Evolutionary conservation across 1,140 invertebrate species (phyloP).

Genomic region (Drosophila asahinai): DNA sequence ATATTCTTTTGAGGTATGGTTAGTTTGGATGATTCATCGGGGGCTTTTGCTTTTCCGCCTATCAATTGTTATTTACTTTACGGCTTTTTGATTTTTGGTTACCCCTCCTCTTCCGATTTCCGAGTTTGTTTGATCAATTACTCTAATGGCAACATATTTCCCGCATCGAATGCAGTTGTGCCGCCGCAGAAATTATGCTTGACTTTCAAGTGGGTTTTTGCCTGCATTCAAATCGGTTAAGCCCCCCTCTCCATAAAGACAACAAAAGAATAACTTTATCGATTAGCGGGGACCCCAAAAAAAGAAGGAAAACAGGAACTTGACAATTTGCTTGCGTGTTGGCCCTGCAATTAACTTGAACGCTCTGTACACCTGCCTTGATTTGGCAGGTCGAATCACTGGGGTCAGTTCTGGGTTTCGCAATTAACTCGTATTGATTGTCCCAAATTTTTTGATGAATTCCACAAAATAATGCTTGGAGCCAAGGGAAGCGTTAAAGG

Average conservation of each 20-base stretch:
- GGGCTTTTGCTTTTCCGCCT: background rate
- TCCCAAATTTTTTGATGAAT: conserved; percentile 63
- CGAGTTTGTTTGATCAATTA: conserved; percentile 79
- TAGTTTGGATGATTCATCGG: background rate
- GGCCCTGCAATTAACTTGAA: conserved; percentile 60
- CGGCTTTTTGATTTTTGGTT: conserved; percentile 53
- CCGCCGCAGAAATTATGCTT: conserved; percentile 56
- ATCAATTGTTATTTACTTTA: conserved; percentile 25
- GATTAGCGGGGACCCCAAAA: conserved; percentile 58
- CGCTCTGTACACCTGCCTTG: conserved; percentile 62
- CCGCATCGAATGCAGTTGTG: conserved; percentile 32
- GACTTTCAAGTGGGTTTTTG: background rate
- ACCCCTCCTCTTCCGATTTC: conserved; percentile 22
- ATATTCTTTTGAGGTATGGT: too few relatives aligned
- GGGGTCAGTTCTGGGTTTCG: conserved; percentile 42
- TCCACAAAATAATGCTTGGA: conserved; percentile 42
- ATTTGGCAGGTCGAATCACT: conserved; percentile 57
- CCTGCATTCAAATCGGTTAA: conserved; percentile 21
- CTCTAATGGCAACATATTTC: conserved; percentile 52
- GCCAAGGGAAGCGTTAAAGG: conserved; percentile 60
- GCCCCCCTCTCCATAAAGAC: conserved; percentile 37
- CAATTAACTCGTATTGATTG: conserved; percentile 82
- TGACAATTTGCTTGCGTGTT: conserved; percentile 73
- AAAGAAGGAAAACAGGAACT: conserved; percentile 30
- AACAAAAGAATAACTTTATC: conserved; percentile 66